Base-by-base conservation (phyloP, 1,140 invertebrate genomes). In the Kradibia gibbosae region DNA sequence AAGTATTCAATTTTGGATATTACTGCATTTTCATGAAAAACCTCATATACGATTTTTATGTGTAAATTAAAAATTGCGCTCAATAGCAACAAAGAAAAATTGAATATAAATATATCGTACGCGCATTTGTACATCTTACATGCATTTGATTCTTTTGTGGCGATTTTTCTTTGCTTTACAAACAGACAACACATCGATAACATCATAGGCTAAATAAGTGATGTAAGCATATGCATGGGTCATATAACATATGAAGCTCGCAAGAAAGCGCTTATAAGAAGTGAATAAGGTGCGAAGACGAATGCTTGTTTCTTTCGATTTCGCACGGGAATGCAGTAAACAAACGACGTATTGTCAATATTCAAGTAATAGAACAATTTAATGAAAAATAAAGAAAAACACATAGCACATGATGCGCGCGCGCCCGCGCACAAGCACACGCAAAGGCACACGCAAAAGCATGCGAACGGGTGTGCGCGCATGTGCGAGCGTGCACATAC, bases 11-110 rank as follows among this genome's bases (percentile, higher is more conserved):
- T 36, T 28, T 39, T 13, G n/a, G n/a, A 53, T 78, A 28, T 57
- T 75, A 39, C 50, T 36, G 50, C 34, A 31, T 55, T 78, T 53
- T 78, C 77, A 34, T 22, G 15, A 57, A 50, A 13, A 71, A 71
- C 53, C 70, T 36, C 50, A 71, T 80, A 79, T 79, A 80, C 78
- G 78, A 80, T 65, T 60, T 28, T 73, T 74, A 74, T 74, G 55
- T 34, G 57, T 50, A 50, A 80, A 48, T 80, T 20, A 5, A 50
- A 70, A 65, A 20, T n/a, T 10, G 45, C n/a, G 45, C 17, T 57
- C 13, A 25, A 57, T 25, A 45, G 55, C 55, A 75, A 42, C 36
- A 3, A 75, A 60, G 73, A 45, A 62, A 62, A 62, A 62, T 72
- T 17, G 65, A 72, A 60, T 57, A 13, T 7, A 22, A 20, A 3